Percentiles rank a stretch among this genome's conserved stretches.
phyloP scores from a whole-genome alignment of 2,113 vertebrate genomes.

The Solenodon paradoxus region DNA sequence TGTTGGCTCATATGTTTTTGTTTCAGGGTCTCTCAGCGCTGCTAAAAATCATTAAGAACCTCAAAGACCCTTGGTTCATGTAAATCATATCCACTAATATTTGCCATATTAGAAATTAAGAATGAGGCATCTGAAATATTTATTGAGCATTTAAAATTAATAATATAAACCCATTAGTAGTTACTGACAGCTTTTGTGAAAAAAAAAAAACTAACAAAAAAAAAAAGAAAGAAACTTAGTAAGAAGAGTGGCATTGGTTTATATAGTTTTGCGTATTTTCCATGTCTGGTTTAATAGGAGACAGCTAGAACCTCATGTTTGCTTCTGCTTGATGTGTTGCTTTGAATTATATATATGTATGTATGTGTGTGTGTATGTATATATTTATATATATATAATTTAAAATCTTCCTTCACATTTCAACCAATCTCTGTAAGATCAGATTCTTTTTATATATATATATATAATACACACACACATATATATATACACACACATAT shows the following conservation, averaged over 20 bases:
- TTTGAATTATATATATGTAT: not conserved
- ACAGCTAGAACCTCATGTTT: not conserved
- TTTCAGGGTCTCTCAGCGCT: not conserved
- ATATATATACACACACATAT: too few relatives aligned
- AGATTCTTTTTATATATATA: too few relatives aligned
- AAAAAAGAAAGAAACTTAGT: too few relatives aligned
- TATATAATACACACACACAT: too few relatives aligned
- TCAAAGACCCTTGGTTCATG: not conserved
- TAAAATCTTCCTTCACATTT: too few relatives aligned
- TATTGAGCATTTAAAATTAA: not conserved
- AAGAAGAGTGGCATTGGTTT: not conserved
- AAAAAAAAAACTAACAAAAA: too few relatives aligned
- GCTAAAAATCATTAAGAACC: not conserved
- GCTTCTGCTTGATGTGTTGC: accelerated
- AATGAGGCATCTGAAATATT: not conserved
- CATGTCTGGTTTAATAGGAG: not conserved
- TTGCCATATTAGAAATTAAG: not conserved
- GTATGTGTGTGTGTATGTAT: too few relatives aligned
- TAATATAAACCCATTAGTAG: not conserved
- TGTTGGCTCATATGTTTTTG: not conserved
- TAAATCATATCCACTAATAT: not conserved
- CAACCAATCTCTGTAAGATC: too few relatives aligned
- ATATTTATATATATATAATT: too few relatives aligned
- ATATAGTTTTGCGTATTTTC: not conserved
- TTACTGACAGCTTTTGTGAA: too few relatives aligned